Conservation (phyloP, 2,113 vertebrate genomes). For the Phylloscopus trochiloides region DNA sequence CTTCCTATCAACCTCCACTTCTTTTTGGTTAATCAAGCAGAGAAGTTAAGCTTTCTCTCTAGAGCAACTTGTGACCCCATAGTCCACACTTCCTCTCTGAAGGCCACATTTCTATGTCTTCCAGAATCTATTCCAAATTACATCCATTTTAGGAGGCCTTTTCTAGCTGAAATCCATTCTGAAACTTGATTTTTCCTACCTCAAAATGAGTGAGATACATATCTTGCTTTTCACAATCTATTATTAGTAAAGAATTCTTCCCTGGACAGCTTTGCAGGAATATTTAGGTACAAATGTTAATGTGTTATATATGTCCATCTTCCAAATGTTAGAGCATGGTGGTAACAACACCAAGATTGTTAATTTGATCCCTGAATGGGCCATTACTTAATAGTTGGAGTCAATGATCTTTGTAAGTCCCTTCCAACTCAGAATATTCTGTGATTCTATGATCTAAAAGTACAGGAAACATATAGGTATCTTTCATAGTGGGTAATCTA, state of each 20-base stretch:
- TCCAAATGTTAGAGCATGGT: background rate
- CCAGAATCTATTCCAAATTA: background rate
- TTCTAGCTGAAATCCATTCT: background rate
- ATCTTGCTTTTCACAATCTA: background rate
- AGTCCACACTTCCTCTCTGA: background rate
- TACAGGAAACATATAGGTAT: background rate
- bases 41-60: background rate
- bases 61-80: accelerated
- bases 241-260: background rate
- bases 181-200: background rate
- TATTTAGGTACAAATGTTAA: background rate
- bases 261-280: background rate
- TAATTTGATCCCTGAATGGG: background rate
- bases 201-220: background rate
- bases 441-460: background rate
- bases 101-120: background rate
- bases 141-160: background rate
- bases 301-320: background rate
- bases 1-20: background rate
- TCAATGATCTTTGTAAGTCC: background rate
- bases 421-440: background rate
- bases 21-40: background rate
- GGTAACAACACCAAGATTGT: background rate
- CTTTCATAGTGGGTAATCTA: background rate
- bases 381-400: background rate